Evolutionary conservation across 2,113 vertebrate genomes (phyloP), one percentile per base, ranked within the genome.

Genomic region (Gnathonemus longibarbis): DNA sequence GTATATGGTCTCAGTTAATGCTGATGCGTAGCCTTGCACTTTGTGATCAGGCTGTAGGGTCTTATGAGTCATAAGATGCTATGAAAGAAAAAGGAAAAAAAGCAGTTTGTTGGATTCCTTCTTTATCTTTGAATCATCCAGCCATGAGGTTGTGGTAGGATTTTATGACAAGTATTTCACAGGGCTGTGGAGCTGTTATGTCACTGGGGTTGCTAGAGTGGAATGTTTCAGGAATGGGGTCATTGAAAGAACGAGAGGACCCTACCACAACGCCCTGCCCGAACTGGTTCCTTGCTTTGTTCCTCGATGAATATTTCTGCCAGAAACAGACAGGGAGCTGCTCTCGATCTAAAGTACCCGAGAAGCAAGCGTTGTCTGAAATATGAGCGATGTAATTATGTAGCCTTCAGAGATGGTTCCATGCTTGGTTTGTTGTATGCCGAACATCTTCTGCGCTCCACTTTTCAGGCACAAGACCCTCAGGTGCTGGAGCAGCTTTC

Each of bases 401-500:
- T 39, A 77, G 31, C 31, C 35, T 24, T 24, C 35, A 17, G 31
- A 77, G 70, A 39, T 6, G 70, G 70, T n/a, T n/a, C 24, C 27
- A 8, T 35, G 10, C 85, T 53, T 10, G n/a, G 48, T 27, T 15
- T 52, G n/a, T 52, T 21, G 86, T 15, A 8, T 66, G 10, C 27
- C 27, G 35, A 46, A 89, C 5, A 31, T 88, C 27, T 27, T 5
- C 88, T 80, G 52, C 31, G 15, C 21, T 90, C 52, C 77, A 91
- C 90, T 92, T 87, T 95, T 90, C 93, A 99, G 98, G 97, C 98
- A 96, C 98, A 99, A 97, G 98, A 99, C 96, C 98, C 98, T 96
- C 98, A 99, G 97, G 97, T 98, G 95, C 96, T 99, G 97, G 98
- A 99, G 95, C 98, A 99, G 94, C 97, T 99, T 94, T 99, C 98